Percentiles rank a stretch among this genome's conserved stretches.
phyloP scores from a whole-genome alignment of 2,797 vertebrate genomes.

The Sebastes hubbsi region DNA sequence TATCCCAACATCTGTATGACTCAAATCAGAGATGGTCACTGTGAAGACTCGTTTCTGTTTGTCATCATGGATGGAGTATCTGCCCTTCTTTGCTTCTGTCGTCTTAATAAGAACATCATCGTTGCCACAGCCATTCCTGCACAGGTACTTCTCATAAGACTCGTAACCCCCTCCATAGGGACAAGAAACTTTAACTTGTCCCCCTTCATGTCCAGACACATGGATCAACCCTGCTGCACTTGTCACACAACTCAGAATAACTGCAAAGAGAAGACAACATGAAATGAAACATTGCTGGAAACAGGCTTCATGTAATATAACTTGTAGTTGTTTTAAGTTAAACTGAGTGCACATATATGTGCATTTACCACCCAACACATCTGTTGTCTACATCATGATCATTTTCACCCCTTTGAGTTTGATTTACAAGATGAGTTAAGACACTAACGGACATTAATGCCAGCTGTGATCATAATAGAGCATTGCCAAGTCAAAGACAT shows the following conservation, averaged over 20 bases:
- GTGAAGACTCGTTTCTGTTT: neutral
- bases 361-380: neutral
- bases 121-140: slow-evolving; percentile 15
- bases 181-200: slow-evolving; percentile 24
- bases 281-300: neutral
- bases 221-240: neutral
- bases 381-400: too few species aligned
- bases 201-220: slow-evolving; percentile 37
- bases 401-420: too few species aligned
- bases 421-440: too few species aligned
- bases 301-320: too few species aligned
- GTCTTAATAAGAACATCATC: slow-evolving; percentile 44
- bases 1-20: neutral
- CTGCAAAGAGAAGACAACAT: slow-evolving; percentile 14
- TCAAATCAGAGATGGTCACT: slow-evolving; percentile 34
- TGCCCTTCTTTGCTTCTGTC: neutral
- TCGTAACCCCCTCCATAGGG: neutral
- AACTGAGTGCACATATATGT: too few species aligned
- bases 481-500: too few species aligned
- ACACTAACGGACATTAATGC: too few species aligned
- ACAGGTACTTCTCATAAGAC: slow-evolving; percentile 64
- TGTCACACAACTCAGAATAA: neutral
- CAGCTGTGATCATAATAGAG: too few species aligned
- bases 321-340: too few species aligned
- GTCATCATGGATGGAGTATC: slow-evolving; percentile 48